phyloP scores from a whole-genome alignment of 1,140 invertebrate species.

The Cataglyphis hispanica region DNA sequence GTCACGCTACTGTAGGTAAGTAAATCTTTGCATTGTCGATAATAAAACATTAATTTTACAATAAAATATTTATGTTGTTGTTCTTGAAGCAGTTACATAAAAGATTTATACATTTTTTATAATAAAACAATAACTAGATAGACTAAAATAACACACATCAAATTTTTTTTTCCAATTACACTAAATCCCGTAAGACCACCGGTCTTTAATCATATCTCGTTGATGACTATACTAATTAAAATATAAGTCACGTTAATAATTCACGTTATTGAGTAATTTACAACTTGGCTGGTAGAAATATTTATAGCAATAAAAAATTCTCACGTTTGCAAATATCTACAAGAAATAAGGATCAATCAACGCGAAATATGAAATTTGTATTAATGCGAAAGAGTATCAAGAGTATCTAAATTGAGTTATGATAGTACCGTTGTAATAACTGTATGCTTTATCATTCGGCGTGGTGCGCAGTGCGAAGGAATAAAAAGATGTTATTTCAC shows the following conservation, averaged over 20 bases:
- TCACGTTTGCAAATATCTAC: not conserved
- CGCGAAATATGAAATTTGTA: constrained; percentile 35
- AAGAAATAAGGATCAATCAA: not conserved
- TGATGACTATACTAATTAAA: constrained; percentile 9
- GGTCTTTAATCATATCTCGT: too few relatives aligned
- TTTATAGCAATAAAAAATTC: constrained; percentile 4
- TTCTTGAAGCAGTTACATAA: too few relatives aligned
- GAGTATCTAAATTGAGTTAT: constrained; percentile 50
- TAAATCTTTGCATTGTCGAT: too few relatives aligned
- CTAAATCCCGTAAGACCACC: too few relatives aligned
- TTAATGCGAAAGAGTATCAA: constrained; percentile 19
- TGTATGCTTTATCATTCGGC: constrained; percentile 50
- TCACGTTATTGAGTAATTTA: constrained; percentile 22
- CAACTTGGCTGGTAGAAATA: not conserved
- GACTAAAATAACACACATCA: too few relatives aligned
- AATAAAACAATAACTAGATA: too few relatives aligned
- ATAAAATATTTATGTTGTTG: too few relatives aligned
- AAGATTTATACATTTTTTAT: too few relatives aligned
- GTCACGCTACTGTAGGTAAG: too few relatives aligned
- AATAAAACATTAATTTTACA: too few relatives aligned
- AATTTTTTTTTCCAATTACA: too few relatives aligned
- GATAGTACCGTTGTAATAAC: constrained; percentile 57
- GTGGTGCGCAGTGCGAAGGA: not conserved
- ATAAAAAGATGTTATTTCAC: not conserved
- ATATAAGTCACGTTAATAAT: constrained; percentile 15